Base-by-base conservation (phyloP, 2,888 invertebrate genomes). In the Acanthosoma haemorrhoidale region DNA sequence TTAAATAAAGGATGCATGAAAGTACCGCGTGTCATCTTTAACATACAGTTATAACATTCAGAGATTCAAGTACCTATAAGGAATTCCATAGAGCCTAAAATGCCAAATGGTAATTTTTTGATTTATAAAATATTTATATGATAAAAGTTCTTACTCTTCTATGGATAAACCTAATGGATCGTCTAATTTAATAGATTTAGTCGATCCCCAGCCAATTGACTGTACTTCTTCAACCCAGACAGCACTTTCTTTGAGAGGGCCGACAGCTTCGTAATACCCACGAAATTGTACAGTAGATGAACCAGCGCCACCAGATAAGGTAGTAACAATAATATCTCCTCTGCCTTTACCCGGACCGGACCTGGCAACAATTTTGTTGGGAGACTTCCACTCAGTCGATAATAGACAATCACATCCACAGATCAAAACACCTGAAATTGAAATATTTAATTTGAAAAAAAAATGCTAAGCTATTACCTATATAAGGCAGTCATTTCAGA, bases 181-280 rank as follows among this genome's bases (percentile, higher is more conserved):
- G 75, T 96, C 94, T 72, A 94, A 92, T 63, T 91, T 90, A 76
- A 91, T 89, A 34, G 90, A 88, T 0, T 94, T 91, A 76, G 94
- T 83, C 0, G 94, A 90, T 2, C 93, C 92, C 88, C 93, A 92
- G 11, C 90, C 88, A 68, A 90, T 82, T 21, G 87, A 87, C 71
- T 90, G 90, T 1, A 91, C 86, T 81, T 99, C 99, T 80, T 99
- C 97, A 1, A 98, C 93, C 98, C 98, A 99, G 3, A 99, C 95
- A 5, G 97, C 96, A 76, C 95, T 96, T 79, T 98, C 98, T 79
- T 98, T 97, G 75, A 96, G 87, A 0, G 97, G 96, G 0, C 94
- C 93, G 77, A 94, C 89, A 9, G 94, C 87, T 80, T 93, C 92
- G 80, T 91, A 88, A 77, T 91, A 92, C 0, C 92, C 91, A 82